Base-by-base conservation (phyloP, 1,140 invertebrate species). In the Lithobius niger region DNA sequence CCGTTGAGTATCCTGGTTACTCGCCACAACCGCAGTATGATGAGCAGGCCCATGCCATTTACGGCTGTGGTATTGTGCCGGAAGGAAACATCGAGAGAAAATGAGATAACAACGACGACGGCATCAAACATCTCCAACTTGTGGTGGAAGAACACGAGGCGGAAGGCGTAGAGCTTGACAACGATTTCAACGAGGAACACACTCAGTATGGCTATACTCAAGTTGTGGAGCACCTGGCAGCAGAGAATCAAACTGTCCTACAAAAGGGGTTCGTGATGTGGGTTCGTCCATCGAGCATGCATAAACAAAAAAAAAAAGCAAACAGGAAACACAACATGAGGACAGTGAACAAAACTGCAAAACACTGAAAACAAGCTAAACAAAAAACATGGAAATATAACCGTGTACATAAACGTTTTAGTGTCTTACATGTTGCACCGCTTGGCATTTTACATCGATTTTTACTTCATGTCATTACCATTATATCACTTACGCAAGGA, bases 81-180 rank as follows among this genome's bases (percentile, higher is more conserved):
- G 27, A 69, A 71, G 3, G 67, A 58, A 55, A 73, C 64, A 54
- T 71, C 69, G 44, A 73, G 63, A n/a, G 66, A 60, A 60, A 72
- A 69, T 6, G 71, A 71, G 1, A 69, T 26, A 31, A 71, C 60
- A 3, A 73, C 67, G 25, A 73, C 59, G 50, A 70, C 26, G 15
- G 67, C 67, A 64, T 73, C 71, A 65, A 72, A 71, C 52, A 73
- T 28, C 54, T 72, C 71, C 54, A 70, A 43, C 54, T 71, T 72
- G 57, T 69, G 65, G 27, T 61, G 61, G 55, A 73, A 70, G 56
- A 70, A 72, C 13, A 61, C 61, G 25, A 66, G 28, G n/a, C 69
- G 52, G 57, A 69, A 62, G 2, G 66, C 68, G 61, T 66, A 72
- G 1, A 72, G 48, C 36, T 70, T 66, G 4, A 66, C 28, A 15